These are phyloP conservation scores for Zoroaster sp. DNA, from an alignment of 53 echinoderm and acorn worm species.

Conservation along the genomic window DNA sequence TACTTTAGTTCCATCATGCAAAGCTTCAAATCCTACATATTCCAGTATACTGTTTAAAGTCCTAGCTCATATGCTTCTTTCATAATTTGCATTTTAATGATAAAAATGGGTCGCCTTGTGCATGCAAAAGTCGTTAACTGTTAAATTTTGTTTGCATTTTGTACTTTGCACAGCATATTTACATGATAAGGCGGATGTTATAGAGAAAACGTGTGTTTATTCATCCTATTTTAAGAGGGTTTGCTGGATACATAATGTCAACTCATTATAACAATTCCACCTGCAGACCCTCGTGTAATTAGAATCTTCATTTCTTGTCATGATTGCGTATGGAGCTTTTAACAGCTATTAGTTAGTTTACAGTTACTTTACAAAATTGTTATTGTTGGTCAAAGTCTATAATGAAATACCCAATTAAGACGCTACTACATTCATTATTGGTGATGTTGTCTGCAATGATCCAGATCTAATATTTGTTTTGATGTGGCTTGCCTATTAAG, in stretches of 20 bases:
- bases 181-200: too few species aligned
- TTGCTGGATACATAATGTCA: not conserved
- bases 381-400: not conserved
- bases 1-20: too few species aligned
- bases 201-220: too few species aligned
- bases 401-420: not conserved
- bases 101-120: too few species aligned
- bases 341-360: not conserved
- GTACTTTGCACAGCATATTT: too few species aligned
- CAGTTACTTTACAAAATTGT: not conserved
- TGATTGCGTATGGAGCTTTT: not conserved
- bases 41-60: too few species aligned
- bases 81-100: too few species aligned
- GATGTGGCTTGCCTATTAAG: slow-evolving; percentile 13
- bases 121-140: too few species aligned
- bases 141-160: too few species aligned
- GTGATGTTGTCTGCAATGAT: not conserved
- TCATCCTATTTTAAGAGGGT: not conserved
- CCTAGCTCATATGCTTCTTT: too few species aligned
- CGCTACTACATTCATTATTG: not conserved
- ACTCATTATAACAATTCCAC: not conserved
- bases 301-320: not conserved
- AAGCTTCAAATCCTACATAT: too few species aligned
- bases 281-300: not conserved
- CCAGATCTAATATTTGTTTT: slow-evolving; percentile 26